phyloP scores from a whole-genome alignment of 37 sponge, comb jelly and placozoan genomes.

The Chondrosia reniformis region DNA sequence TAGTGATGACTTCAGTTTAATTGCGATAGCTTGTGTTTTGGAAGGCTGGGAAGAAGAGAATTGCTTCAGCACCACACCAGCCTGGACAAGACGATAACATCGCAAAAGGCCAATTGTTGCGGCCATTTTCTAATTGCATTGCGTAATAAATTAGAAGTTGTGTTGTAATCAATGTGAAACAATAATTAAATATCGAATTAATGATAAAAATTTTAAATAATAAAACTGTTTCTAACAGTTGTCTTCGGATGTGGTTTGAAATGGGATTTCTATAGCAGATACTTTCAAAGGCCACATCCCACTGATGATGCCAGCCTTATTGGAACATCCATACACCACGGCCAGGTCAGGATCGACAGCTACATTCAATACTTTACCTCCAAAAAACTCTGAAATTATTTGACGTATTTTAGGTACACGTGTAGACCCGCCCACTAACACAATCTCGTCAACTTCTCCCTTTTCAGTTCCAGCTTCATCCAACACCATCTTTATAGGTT shows the following conservation, averaged over 20 bases:
- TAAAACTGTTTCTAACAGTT: neutral
- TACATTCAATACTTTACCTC: slow-evolving; percentile 48
- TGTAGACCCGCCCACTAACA: slow-evolving; percentile 68
- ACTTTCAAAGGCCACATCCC: slow-evolving; percentile 71
- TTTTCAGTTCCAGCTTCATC: slow-evolving; percentile 23
- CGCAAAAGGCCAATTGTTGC: too few species aligned
- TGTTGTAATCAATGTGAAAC: too few species aligned
- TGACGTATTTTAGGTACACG: slow-evolving; percentile 49
- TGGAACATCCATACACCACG: slow-evolving; percentile 48
- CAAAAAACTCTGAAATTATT: slow-evolving; percentile 51
- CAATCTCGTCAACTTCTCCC: slow-evolving; percentile 47
- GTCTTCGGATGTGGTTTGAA: neutral
- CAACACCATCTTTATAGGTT: slow-evolving; percentile 49
- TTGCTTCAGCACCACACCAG: too few species aligned
- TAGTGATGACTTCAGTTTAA: too few species aligned
- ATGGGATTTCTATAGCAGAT: slow-evolving; percentile 49
- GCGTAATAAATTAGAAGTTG: too few species aligned
- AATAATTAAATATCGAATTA: neutral
- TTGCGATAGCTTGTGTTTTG: too few species aligned
- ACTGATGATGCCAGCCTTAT: slow-evolving; percentile 57
- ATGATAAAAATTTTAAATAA: neutral
- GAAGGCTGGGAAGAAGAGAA: too few species aligned
- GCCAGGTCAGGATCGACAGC: slow-evolving; percentile 65
- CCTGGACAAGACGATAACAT: too few species aligned
- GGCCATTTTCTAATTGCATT: too few species aligned